Evolutionary conservation across 1,140 invertebrate genomes (phyloP).

Genomic region (Drosophila varians): DNA sequence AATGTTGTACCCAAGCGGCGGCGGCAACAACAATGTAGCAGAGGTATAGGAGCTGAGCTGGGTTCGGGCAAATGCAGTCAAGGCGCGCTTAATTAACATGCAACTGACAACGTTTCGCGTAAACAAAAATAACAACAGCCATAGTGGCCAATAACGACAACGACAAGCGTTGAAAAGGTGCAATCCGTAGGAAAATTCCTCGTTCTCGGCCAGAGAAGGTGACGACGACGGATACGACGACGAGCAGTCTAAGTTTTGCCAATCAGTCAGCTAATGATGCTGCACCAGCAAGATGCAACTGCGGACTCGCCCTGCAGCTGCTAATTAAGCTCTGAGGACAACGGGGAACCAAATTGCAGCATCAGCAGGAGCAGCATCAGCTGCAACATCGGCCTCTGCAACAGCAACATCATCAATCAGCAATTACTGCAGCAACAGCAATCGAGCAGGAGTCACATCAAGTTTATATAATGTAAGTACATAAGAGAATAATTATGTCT

Average conservation of each 20-base stretch:
- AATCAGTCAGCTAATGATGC: slow-evolving; percentile 69
- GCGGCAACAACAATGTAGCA: slow-evolving; percentile 28
- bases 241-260: slow-evolving; percentile 51
- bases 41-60: not conserved
- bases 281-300: slow-evolving; percentile 18
- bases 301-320: slow-evolving; percentile 64
- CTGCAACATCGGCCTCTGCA: not conserved
- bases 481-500: not conserved
- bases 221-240: slow-evolving; percentile 25
- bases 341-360: slow-evolving; percentile 13
- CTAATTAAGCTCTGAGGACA: slow-evolving; percentile 56
- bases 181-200: slow-evolving; percentile 41
- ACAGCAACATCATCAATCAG: slow-evolving; percentile 13
- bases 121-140: slow-evolving; percentile 43
- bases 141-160: slow-evolving; percentile 2
- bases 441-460: slow-evolving; percentile 30
- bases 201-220: slow-evolving; percentile 38
- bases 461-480: slow-evolving; percentile 47
- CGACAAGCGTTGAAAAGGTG: slow-evolving; percentile 44
- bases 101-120: slow-evolving; percentile 63
- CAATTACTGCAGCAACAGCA: slow-evolving; percentile 34
- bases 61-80: slow-evolving; percentile 63
- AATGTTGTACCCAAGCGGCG: slow-evolving; percentile 27
- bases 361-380: slow-evolving; percentile 22
- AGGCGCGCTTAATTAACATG: slow-evolving; percentile 79